Conservation (phyloP, 2,797 vertebrate species). For the Smutsia gigantea region DNA sequence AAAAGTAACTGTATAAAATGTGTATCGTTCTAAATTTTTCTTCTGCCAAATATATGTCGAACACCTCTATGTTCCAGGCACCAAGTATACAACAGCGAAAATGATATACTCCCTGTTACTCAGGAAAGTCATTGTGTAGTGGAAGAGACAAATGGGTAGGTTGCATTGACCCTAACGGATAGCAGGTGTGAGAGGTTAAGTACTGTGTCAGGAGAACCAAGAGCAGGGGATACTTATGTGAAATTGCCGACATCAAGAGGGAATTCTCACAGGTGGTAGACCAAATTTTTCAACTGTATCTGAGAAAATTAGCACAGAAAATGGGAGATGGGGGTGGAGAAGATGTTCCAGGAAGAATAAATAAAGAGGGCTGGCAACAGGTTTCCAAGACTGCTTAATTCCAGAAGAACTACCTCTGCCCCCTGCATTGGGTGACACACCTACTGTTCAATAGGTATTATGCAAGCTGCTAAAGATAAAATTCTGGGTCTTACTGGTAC, state of each 20-base stretch:
- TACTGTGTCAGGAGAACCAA: not conserved
- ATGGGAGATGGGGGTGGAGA: not conserved
- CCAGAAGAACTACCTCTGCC: not conserved
- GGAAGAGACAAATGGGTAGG: not conserved
- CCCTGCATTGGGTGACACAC: accelerated
- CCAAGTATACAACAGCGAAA: not conserved
- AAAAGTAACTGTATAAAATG: not conserved
- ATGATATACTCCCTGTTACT: not conserved
- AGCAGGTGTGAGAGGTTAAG: not conserved
- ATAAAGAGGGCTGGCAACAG: accelerated
- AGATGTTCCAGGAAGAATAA: not conserved
- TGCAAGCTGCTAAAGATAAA: too few relatives aligned
- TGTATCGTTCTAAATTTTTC: not conserved
- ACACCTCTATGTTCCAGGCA: not conserved
- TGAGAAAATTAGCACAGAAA: not conserved
- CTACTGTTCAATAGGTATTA: not conserved
- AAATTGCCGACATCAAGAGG: not conserved
- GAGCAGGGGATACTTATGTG: not conserved
- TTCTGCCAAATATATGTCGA: not conserved
- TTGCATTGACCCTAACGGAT: not conserved
- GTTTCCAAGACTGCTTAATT: not conserved
- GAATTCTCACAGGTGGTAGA: not conserved
- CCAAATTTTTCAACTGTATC: not conserved
- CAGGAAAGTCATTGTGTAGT: not conserved
- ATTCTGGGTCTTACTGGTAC: not conserved